These are phyloP conservation scores for Clarias laeviceps DNA, from an alignment of 2,797 vertebrate species.

Conservation along the genomic window DNA sequence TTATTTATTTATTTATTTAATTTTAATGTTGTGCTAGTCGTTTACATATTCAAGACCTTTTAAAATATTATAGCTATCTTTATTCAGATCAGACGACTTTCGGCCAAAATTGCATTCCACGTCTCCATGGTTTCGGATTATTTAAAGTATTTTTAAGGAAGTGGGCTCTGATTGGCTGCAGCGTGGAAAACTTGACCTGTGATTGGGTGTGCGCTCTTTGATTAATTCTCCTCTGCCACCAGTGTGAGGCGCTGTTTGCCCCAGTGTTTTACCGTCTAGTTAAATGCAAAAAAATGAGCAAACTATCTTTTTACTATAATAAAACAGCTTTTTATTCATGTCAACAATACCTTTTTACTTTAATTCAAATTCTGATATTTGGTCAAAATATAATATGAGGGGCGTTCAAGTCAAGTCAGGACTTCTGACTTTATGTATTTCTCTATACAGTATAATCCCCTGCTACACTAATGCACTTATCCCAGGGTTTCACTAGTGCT, in stretches of 20 bases:
- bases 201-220: conserved; percentile 8
- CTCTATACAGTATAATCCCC: too few species aligned
- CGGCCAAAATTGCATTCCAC: conserved; percentile 5
- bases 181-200: not conserved
- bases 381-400: too few species aligned
- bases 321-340: too few species aligned
- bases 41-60: not conserved
- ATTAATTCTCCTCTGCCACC: not conserved
- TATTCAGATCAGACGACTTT: not conserved
- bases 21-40: not conserved
- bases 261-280: too few species aligned
- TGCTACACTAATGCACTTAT: too few species aligned
- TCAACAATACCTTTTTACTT: too few species aligned
- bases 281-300: too few species aligned
- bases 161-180: not conserved
- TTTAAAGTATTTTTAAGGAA: not conserved
- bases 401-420: too few species aligned
- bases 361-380: too few species aligned
- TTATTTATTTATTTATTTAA: not conserved
- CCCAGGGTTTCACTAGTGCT: too few species aligned
- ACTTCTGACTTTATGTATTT: too few species aligned
- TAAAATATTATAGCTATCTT: not conserved
- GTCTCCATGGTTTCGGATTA: conserved; percentile 6
- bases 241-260: not conserved
- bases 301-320: too few species aligned